phyloP scores from a whole-genome alignment of 1,140 invertebrate species.

The Pemphigus obesinymphae region DNA sequence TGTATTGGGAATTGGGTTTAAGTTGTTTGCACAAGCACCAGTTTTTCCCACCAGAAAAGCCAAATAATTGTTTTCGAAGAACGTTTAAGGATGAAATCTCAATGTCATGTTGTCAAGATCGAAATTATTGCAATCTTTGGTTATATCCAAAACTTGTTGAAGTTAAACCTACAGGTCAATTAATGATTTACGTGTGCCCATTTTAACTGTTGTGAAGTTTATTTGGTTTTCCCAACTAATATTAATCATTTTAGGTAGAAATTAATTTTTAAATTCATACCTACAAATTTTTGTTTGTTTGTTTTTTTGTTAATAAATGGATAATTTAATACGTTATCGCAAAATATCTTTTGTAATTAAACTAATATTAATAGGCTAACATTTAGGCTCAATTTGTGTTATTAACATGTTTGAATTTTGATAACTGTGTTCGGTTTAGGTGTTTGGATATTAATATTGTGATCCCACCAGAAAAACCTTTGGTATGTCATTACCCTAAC shows the following conservation, averaged over 20 bases:
- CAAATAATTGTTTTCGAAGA: conserved; percentile 58
- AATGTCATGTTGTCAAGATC: conserved; percentile 62
- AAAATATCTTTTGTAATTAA: background rate
- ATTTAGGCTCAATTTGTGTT: conserved; percentile 32
- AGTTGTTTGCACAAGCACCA: conserved; percentile 65
- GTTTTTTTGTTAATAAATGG: background rate
- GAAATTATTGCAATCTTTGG: conserved; percentile 61
- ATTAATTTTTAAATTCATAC: background rate
- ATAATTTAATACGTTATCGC: background rate
- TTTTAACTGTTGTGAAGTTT: conserved; percentile 36
- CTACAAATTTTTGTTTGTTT: background rate
- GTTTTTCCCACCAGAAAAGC: conserved; percentile 68
- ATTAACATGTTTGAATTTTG: conserved; percentile 33
- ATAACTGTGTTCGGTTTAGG: conserved; percentile 47
- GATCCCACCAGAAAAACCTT: conserved; percentile 28
- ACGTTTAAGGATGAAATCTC: conserved; percentile 51
- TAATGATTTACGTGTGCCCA: conserved; percentile 21
- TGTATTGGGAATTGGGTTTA: conserved; percentile 45
- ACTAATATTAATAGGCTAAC: background rate
- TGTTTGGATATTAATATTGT: conserved; percentile 30
- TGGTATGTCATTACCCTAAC: conserved; percentile 24
- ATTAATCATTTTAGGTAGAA: conserved; percentile 14
- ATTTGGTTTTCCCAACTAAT: conserved; percentile 33
- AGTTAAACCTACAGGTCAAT: conserved; percentile 41
- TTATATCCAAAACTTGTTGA: conserved; percentile 54